phyloP scores from a whole-genome alignment of 2,888 invertebrate species.

The Trissolcus brochymenae region DNA sequence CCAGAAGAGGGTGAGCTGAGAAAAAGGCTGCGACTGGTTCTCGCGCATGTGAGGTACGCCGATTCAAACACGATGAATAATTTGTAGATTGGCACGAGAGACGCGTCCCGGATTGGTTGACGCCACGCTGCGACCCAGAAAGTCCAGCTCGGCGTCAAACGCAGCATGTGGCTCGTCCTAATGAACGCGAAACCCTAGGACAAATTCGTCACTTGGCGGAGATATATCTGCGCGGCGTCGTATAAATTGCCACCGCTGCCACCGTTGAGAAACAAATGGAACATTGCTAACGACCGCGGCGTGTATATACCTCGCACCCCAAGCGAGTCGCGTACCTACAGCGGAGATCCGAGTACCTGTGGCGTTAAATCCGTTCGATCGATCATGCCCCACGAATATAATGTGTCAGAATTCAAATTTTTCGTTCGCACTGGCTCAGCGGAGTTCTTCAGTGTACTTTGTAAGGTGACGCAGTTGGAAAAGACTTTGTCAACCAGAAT shows the following conservation, averaged over 20 bases:
- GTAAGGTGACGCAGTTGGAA: not conserved
- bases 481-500: not conserved
- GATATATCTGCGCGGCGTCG: slow-evolving; percentile 38
- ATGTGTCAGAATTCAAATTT: slow-evolving; percentile 19
- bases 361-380: slow-evolving; percentile 37
- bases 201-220: slow-evolving; percentile 17
- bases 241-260: slow-evolving; percentile 55
- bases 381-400: slow-evolving; percentile 37
- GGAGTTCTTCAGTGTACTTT: not conserved
- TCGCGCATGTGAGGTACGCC: slow-evolving; percentile 59
- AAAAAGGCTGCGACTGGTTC: slow-evolving; percentile 50
- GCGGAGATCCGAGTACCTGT: slow-evolving; percentile 30
- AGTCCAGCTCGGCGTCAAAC: slow-evolving; percentile 49
- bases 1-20: slow-evolving; percentile 61
- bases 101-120: slow-evolving; percentile 48
- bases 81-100: slow-evolving; percentile 72
- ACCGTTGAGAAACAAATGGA: slow-evolving; percentile 54
- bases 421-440: slow-evolving; percentile 3
- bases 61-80: slow-evolving; percentile 71
- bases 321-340: slow-evolving; percentile 38
- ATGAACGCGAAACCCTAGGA: slow-evolving; percentile 26
- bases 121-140: slow-evolving; percentile 54
- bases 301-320: slow-evolving; percentile 18
- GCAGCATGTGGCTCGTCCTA: slow-evolving; percentile 46
- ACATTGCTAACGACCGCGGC: slow-evolving; percentile 43